A percentile compares a stretch with the other conserved stretches of the same genome.
phyloP scores from a whole-genome alignment of 2,113 vertebrate genomes.

The Carassius auratus region DNA sequence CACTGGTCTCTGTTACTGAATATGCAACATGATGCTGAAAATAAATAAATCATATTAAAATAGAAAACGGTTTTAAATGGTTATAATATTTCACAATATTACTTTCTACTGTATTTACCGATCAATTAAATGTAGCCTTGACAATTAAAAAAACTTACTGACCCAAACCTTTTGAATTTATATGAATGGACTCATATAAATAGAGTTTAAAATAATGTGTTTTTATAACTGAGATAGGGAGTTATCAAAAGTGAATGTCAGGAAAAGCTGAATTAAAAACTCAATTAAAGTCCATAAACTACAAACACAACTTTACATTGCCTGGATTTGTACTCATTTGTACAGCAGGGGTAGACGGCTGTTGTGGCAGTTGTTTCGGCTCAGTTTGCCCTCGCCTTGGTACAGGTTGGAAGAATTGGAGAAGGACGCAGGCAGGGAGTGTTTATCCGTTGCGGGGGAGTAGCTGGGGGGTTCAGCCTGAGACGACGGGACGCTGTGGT shows the following conservation, averaged over 20 bases:
- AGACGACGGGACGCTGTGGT: constrained; percentile 68
- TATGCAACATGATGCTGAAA: background rate
- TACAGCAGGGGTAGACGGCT: constrained; percentile 92
- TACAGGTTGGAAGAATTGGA: constrained; percentile 81
- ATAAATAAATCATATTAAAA: background rate
- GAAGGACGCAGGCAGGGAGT: constrained; percentile 76
- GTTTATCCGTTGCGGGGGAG: constrained; percentile 74
- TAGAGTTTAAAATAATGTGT: too few species aligned
- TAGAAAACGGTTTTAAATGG: background rate
- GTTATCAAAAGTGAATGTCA: constrained; percentile 12
- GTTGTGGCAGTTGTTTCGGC: constrained; percentile 89
- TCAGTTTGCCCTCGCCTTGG: constrained; percentile 86
- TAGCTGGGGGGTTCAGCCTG: constrained; percentile 75
- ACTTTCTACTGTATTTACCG: background rate
- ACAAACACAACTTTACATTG: constrained; percentile 5
- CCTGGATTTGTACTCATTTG: constrained; percentile 74
- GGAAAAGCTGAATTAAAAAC: background rate
- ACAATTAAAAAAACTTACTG: background rate
- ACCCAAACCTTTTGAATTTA: background rate
- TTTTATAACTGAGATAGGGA: background rate
- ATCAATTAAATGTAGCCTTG: background rate
- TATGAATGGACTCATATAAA: background rate
- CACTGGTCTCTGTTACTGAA: background rate
- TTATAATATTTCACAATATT: background rate
- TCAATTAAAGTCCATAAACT: background rate